Evolutionary conservation across 2,113 vertebrate genomes (phyloP).

Genomic region (Heliornis fulica): DNA sequence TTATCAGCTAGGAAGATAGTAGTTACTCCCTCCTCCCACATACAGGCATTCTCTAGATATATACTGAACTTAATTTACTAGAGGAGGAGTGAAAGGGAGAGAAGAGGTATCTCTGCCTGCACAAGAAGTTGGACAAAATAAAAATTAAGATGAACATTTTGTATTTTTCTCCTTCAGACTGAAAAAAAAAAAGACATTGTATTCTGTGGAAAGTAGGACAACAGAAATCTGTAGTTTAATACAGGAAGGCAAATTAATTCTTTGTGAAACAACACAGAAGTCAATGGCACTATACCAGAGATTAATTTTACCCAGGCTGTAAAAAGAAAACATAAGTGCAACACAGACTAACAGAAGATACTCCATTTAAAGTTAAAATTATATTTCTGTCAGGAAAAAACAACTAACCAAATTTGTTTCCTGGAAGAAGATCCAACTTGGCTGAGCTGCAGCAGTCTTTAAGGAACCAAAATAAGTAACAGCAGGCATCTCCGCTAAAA

Average conservation of each 20-base stretch:
- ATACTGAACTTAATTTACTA: neutral
- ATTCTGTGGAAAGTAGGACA: neutral
- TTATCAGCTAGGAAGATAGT: neutral
- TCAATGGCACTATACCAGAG: constrained; percentile 10
- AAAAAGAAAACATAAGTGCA: constrained; percentile 36
- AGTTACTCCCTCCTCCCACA: neutral
- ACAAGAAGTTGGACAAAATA: neutral
- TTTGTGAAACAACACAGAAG: constrained; percentile 51
- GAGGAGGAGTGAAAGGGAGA: neutral
- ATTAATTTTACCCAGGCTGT: neutral
- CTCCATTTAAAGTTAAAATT: constrained; percentile 40
- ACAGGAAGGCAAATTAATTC: constrained; percentile 28
- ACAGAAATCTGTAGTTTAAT: constrained; percentile 22
- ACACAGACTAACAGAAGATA: constrained; percentile 23
- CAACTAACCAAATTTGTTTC: constrained; percentile 40
- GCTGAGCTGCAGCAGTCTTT: neutral
- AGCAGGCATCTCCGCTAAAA: constrained; percentile 34
- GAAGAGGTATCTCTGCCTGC: neutral
- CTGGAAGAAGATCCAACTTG: constrained; percentile 57
- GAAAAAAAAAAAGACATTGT: neutral
- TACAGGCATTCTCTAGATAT: neutral
- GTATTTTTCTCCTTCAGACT: neutral
- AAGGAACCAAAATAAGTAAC: constrained; percentile 61
- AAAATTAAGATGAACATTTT: constrained; percentile 9
- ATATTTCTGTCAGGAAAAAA: constrained; percentile 39